A percentile compares a stretch with the other conserved stretches of the same genome.
Evolutionary conservation across 2,888 invertebrate species (phyloP).

Genomic region (Pelosia muscerda): DNA sequence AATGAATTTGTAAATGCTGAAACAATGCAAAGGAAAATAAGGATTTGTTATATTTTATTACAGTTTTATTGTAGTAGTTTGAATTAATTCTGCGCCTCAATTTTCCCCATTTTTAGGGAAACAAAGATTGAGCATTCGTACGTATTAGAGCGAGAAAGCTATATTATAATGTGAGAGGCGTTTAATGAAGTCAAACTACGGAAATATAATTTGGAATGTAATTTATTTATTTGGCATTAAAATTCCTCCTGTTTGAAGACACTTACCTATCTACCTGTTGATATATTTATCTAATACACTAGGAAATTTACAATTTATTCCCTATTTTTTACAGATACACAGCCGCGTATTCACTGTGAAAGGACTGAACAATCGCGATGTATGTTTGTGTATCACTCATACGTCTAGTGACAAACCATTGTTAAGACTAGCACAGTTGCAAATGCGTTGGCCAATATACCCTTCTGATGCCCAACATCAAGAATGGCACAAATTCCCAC

Average conservation of each 20-base stretch:
- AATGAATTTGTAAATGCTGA: slow-evolving; percentile 36
- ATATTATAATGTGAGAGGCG: background rate
- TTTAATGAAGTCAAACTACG: slow-evolving; percentile 19
- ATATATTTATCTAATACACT: slow-evolving; percentile 33
- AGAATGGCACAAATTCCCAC: too few species aligned
- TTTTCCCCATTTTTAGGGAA: background rate
- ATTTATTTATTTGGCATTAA: slow-evolving; percentile 49
- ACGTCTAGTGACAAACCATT: background rate
- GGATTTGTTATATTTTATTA: background rate
- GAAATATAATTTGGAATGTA: slow-evolving; percentile 49
- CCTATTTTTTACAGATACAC: slow-evolving; percentile 13
- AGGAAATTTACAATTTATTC: slow-evolving; percentile 28
- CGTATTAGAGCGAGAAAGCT: background rate
- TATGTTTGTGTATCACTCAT: background rate
- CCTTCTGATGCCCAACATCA: too few species aligned
- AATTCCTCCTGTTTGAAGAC: slow-evolving; percentile 31
- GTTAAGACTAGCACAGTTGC: background rate
- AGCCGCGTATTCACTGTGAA: slow-evolving; percentile 16
- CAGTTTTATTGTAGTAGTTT: slow-evolving; percentile 13
- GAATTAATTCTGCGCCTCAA: slow-evolving; percentile 3
- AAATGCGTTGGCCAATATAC: background rate
- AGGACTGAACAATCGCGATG: background rate
- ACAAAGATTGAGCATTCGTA: background rate
- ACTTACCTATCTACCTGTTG: slow-evolving; percentile 37
- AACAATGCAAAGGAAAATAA: slow-evolving; percentile 12